Evolutionary conservation across 2,888 invertebrate genomes (phyloP).

Genomic region (Tethea ocularis): DNA sequence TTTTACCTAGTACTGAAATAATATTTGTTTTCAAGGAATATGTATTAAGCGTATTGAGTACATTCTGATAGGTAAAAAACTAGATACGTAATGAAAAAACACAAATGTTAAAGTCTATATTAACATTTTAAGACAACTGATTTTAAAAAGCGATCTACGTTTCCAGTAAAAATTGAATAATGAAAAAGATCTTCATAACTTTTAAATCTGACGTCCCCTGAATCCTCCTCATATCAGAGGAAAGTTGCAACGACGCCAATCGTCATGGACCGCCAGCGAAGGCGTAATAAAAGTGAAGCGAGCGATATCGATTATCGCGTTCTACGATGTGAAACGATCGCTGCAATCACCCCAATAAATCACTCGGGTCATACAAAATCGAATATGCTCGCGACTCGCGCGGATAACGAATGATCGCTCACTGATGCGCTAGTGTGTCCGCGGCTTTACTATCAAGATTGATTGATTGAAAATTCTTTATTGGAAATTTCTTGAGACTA

Average conservation of each 20-base stretch:
- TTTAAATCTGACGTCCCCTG: conserved; percentile 1
- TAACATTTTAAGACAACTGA: not conserved
- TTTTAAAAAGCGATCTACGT: not conserved
- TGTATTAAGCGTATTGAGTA: too few species aligned
- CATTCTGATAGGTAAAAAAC: too few species aligned
- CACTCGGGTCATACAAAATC: conserved; percentile 50
- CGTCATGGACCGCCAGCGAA: conserved; percentile 43
- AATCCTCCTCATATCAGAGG: conserved; percentile 33
- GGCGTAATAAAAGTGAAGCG: conserved; percentile 62
- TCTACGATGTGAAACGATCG: conserved; percentile 64
- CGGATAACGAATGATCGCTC: conserved; percentile 45
- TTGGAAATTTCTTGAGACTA: conserved; percentile 14
- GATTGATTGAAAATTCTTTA: conserved; percentile 31
- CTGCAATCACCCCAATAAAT: conserved; percentile 69
- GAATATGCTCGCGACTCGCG: conserved; percentile 42
- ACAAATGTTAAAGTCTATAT: too few species aligned
- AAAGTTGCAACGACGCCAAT: conserved; percentile 51
- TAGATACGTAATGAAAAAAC: too few species aligned
- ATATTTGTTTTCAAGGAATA: too few species aligned
- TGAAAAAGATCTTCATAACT: not conserved
- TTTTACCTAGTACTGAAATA: not conserved
- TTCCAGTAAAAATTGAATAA: not conserved
- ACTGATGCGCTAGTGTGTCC: conserved; percentile 47
- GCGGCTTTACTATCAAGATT: conserved; percentile 39
- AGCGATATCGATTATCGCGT: conserved; percentile 69